Evolutionary conservation across 2,113 vertebrate species (phyloP).

Genomic region (Gulo gulo): DNA sequence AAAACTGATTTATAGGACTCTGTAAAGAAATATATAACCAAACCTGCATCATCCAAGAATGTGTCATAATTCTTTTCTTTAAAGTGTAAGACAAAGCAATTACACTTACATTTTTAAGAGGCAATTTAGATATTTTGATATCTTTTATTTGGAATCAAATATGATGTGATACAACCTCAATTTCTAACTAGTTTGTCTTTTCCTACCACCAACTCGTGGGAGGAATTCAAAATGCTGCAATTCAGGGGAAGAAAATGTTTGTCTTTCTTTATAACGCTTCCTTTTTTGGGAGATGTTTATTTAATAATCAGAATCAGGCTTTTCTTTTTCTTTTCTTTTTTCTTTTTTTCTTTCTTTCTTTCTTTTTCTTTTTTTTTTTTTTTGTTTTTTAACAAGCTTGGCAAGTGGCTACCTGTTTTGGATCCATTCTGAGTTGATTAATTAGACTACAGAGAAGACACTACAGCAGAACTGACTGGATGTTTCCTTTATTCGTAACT

Average conservation of each 20-base stretch:
- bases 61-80: constrained; percentile 31
- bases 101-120: constrained; percentile 12
- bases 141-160: constrained; percentile 15
- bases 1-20: neutral
- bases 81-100: constrained; percentile 33
- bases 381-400: constrained; percentile 72
- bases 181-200: constrained; percentile 61
- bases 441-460: constrained; percentile 82
- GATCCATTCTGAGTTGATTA: constrained; percentile 81
- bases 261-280: constrained; percentile 59
- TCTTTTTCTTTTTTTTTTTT: constrained; percentile 66
- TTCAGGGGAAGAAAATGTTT: constrained; percentile 24
- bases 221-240: constrained; percentile 69
- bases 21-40: neutral
- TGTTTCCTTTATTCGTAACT: constrained; percentile 80
- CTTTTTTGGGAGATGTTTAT: constrained; percentile 75
- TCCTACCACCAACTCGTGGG: constrained; percentile 48
- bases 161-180: neutral
- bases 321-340: constrained; percentile 37
- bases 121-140: neutral
- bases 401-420: constrained; percentile 76
- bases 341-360: constrained; percentile 53
- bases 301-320: constrained; percentile 80
- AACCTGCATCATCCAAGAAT: neutral
- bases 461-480: constrained; percentile 70